Conservation (phyloP, 2,888 invertebrate species). For the Drosophila neoperkinsi region DNA sequence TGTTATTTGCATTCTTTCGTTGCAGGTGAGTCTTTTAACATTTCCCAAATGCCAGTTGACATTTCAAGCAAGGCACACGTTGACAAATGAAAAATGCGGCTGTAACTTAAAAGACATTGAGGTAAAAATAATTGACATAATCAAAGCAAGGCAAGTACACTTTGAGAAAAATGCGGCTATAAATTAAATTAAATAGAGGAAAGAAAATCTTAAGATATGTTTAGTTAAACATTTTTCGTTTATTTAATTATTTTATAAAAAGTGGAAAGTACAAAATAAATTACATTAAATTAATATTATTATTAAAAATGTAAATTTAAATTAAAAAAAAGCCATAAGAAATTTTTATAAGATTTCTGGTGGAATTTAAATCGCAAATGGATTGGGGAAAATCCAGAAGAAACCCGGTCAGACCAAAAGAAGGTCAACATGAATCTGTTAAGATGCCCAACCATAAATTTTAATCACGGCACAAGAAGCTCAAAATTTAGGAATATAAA, state of each 20-base stretch:
- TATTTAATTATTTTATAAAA: neutral
- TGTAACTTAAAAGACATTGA: neutral
- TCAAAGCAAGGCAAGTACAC: neutral
- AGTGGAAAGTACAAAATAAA: neutral
- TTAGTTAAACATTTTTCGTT: neutral
- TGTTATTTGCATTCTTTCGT: conserved; percentile 44
- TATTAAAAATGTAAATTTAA: neutral
- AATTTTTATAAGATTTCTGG: neutral
- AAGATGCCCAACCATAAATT: neutral
- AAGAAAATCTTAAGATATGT: neutral
- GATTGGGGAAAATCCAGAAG: neutral
- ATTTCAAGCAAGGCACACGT: neutral
- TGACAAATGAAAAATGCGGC: neutral
- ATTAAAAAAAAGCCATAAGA: accelerated
- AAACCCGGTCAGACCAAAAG: neutral
- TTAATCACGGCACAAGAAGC: neutral
- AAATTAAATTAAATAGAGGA: neutral
- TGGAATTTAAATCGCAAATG: neutral
- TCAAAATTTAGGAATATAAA: neutral
- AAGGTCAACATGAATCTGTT: neutral
- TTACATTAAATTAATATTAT: neutral
- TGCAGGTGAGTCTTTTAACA: conserved; percentile 63
- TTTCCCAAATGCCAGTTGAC: conserved; percentile 38
- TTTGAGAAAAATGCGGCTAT: neutral
- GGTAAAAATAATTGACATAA: neutral